phyloP scores from a whole-genome alignment of 2,113 vertebrate species.

The Urocitellus parryii region DNA sequence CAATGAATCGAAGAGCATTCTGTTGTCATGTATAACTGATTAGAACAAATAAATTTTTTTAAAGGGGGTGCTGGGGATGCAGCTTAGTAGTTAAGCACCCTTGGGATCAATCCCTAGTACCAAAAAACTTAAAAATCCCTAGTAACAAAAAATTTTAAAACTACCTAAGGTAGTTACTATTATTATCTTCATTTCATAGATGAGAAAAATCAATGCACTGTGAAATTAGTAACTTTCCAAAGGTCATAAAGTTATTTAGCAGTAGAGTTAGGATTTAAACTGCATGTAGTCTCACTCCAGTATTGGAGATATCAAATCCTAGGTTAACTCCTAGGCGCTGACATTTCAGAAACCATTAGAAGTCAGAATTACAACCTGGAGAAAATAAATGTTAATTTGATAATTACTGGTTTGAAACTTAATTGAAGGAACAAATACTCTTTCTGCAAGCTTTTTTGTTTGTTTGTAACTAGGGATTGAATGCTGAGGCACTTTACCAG shows the following conservation, averaged over 20 bases:
- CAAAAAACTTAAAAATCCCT: too few relatives aligned
- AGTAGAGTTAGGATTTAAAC: background rate
- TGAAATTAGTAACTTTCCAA: background rate
- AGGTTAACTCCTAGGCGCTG: background rate
- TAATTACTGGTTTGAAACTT: conserved; percentile 21
- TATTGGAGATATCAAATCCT: background rate
- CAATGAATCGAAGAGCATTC: too few relatives aligned
- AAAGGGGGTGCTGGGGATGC: too few relatives aligned
- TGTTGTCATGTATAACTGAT: too few relatives aligned
- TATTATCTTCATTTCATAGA: background rate
- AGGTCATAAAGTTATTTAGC: background rate
- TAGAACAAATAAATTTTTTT: too few relatives aligned
- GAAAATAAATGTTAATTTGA: background rate
- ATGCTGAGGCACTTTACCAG: too few relatives aligned
- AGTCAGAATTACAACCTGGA: background rate
- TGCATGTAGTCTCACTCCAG: background rate
- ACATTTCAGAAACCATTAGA: background rate
- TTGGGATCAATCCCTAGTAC: too few relatives aligned
- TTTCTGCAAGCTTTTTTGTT: background rate
- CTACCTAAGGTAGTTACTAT: background rate
- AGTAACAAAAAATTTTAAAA: too few relatives aligned
- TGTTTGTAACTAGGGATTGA: too few relatives aligned
- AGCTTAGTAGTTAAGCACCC: too few relatives aligned
- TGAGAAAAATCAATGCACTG: background rate
- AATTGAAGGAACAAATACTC: background rate